Conservation (phyloP, 2,888 invertebrate genomes). For the Lasioglossum leucozonium region DNA sequence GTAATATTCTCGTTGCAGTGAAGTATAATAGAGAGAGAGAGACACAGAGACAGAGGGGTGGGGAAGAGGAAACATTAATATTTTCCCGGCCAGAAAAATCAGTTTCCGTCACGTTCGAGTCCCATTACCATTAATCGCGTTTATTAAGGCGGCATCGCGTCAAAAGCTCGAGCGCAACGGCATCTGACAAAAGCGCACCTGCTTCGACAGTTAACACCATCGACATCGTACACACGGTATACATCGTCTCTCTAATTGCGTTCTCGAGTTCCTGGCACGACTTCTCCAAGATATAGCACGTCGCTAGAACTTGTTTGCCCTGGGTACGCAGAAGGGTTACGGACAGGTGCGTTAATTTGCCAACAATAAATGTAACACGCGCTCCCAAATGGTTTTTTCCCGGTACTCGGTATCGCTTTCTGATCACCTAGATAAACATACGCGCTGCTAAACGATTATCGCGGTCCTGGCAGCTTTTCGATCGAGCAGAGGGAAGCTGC, state of each 20-base stretch:
- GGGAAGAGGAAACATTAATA: constrained; percentile 16
- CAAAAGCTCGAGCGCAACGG: constrained; percentile 49
- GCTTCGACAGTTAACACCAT: constrained; percentile 74
- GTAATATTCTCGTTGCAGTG: background rate
- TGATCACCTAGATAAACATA: constrained; percentile 62
- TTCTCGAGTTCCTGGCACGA: constrained; percentile 73
- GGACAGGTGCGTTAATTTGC: constrained; percentile 52
- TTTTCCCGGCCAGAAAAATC: constrained; percentile 4
- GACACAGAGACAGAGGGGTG: too few relatives aligned
- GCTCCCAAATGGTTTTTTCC: constrained; percentile 56
- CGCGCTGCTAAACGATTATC: constrained; percentile 36
- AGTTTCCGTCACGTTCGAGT: constrained; percentile 5
- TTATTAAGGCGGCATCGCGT: constrained; percentile 41
- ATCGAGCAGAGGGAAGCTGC: background rate
- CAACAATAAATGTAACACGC: constrained; percentile 67
- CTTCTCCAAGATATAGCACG: constrained; percentile 66
- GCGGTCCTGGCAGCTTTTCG: constrained; percentile 14
- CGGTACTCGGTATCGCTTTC: constrained; percentile 52
- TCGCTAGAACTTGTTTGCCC: constrained; percentile 68
- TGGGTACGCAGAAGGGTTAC: constrained; percentile 58
- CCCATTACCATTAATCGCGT: constrained; percentile 47
- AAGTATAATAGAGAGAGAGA: too few relatives aligned
- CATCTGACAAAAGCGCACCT: constrained; percentile 72
- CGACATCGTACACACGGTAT: constrained; percentile 65
- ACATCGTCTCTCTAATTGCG: constrained; percentile 77